Percentiles rank a stretch among this genome's conserved stretches.
Conservation (phyloP, 2,888 invertebrate species). For the Plagodis dolabraria region DNA sequence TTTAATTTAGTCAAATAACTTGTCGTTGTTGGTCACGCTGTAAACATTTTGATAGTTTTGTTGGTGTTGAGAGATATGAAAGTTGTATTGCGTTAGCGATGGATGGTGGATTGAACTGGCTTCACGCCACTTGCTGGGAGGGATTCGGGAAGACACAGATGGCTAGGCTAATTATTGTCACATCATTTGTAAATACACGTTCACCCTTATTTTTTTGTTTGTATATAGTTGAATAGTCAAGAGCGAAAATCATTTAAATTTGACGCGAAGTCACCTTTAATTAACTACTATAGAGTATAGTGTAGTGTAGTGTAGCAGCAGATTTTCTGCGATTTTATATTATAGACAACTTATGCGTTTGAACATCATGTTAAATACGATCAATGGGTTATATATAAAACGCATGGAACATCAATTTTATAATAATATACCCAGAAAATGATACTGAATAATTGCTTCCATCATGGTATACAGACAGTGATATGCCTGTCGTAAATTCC, state of each 20-base stretch:
- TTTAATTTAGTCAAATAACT: constrained; percentile 9
- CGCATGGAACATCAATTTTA: no score
- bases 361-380: no score
- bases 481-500: no score
- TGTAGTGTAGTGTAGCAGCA: neutral
- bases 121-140: neutral
- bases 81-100: neutral
- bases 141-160: constrained; percentile 2
- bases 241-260: constrained; percentile 1
- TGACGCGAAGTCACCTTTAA: neutral
- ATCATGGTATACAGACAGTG: no score
- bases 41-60: constrained; percentile 4
- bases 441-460: no score
- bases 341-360: no score
- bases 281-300: neutral
- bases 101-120: constrained; percentile 9
- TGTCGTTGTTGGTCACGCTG: constrained; percentile 19
- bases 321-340: no score
- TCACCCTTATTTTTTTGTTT: constrained; percentile 5
- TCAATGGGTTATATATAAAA: no score
- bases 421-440: no score
- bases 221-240: constrained; percentile 14
- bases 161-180: constrained; percentile 8
- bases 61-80: constrained; percentile 7
- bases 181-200: constrained; percentile 12